These are phyloP conservation scores for Sinopyrophorus schimmeli DNA, from an alignment of 2,888 invertebrate genomes.

Conservation along the genomic window DNA sequence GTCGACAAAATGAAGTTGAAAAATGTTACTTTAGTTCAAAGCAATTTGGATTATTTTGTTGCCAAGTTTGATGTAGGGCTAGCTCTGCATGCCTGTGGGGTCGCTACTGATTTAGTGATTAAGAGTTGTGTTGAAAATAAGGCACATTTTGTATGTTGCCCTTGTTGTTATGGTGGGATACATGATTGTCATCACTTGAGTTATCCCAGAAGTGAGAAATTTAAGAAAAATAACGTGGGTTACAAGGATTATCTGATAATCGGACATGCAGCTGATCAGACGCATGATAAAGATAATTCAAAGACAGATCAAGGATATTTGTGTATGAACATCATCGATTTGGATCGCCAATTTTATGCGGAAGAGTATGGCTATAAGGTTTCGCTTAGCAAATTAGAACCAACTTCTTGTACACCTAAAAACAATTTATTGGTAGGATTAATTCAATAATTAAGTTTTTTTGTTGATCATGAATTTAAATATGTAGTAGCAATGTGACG, in stretches of 20 bases:
- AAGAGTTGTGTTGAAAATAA: constrained; percentile 75
- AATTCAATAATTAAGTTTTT: constrained; percentile 37
- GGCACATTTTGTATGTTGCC: constrained; percentile 87
- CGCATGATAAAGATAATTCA: constrained; percentile 72
- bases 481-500: no score
- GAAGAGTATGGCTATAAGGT: constrained; percentile 77
- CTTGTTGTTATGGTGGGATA: constrained; percentile 92
- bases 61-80: constrained; percentile 83
- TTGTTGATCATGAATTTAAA: no score
- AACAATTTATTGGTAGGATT: constrained; percentile 82
- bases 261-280: constrained; percentile 92
- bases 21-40: constrained; percentile 82
- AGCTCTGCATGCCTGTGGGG: constrained; percentile 92
- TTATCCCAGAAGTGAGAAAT: constrained; percentile 79
- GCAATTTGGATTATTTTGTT: constrained; percentile 88
- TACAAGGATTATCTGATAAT: constrained; percentile 72
- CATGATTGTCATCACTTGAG: constrained; percentile 76
- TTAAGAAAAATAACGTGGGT: constrained; percentile 48
- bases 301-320: constrained; percentile 75
- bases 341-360: constrained; percentile 78
- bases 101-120: constrained; percentile 90
- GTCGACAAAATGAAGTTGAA: constrained; percentile 65
- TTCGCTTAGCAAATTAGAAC: constrained; percentile 74
- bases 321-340: constrained; percentile 89
- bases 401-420: constrained; percentile 86